Evolutionary conservation across 1,140 invertebrate species (phyloP), one percentile per base, ranked within the genome.

Genomic region (Drosophila prosaltans): DNA sequence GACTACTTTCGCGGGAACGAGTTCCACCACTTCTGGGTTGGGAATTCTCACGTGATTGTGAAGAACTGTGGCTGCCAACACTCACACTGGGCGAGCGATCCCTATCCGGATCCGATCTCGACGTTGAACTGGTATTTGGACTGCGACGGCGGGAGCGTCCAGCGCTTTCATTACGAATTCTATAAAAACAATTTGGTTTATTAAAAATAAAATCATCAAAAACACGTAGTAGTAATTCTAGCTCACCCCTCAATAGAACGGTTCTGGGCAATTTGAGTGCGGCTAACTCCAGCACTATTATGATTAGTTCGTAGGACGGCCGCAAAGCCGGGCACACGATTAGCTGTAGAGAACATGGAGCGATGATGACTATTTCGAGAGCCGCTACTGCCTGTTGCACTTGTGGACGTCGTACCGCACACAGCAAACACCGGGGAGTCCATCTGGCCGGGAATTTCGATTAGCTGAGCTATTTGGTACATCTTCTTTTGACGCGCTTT

Each of bases 401-500:
- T 60, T 91, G 93, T 45, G 81, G 85, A 32, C 43, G 59, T 65
- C 2, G 84, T 84, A 81, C 92, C 60, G 81, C 86, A 76, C 3
- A 92, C 65, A 70, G 92, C 69, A 83, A 92, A 81, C 75, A 91
- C 79, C n/a, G 94, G 94, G 45, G 93, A 95, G 78, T 88, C 95
- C 81, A 93, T 93, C 90, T 70, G 95, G 81, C 94, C 94, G 0
- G 94, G 93, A 68, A 99, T 96, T 86, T 99, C 98, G 5, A 99
- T 93, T 8, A 99, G 93, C 55, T 96, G 95, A 5, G 97, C 98
- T 65, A 99, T 99, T 92, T 98, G 97, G 83, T 96, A 96, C 96
- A 99, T 97, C 92, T 99, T 99, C 89, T 97, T 97, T 88, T 98
- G 97, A 2, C 98, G 94, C n/a, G 98, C 98, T 93, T 98, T 99